phyloP scores from a whole-genome alignment of 1,140 invertebrate species.

The Himalopsyche phryganea region DNA sequence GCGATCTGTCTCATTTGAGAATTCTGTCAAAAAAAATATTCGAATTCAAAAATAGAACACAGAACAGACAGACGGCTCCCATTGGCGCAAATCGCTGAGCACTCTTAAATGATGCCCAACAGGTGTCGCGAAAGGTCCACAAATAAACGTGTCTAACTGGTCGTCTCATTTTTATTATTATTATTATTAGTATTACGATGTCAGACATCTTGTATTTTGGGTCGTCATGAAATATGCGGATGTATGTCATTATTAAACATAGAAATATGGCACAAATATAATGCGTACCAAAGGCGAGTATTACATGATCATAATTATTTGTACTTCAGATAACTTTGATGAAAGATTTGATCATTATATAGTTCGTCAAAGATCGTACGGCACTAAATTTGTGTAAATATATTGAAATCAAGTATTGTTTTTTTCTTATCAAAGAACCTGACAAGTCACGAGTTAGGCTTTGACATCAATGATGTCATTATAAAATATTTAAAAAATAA shows the following conservation, averaged over 20 bases:
- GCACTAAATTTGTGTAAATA: too few relatives aligned
- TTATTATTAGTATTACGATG: not conserved
- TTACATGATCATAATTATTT: too few relatives aligned
- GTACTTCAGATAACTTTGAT: too few relatives aligned
- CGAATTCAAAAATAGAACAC: conserved; percentile 22
- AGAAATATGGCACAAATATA: not conserved
- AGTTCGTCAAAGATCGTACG: too few relatives aligned
- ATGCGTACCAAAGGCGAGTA: too few relatives aligned
- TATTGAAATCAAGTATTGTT: too few relatives aligned
- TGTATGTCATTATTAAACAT: not conserved
- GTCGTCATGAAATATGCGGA: not conserved
- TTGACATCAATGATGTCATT: too few relatives aligned
- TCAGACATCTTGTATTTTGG: not conserved
- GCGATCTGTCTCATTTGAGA: conserved; percentile 9
- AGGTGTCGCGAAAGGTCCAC: conserved; percentile 27
- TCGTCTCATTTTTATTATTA: conserved; percentile 26
- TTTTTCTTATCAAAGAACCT: too few relatives aligned
- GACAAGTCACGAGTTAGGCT: too few relatives aligned
- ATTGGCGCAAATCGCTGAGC: conserved; percentile 11
- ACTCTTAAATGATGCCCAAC: conserved; percentile 32
- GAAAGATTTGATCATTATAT: too few relatives aligned
- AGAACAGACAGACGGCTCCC: conserved; percentile 2
- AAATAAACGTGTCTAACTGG: conserved; percentile 22
- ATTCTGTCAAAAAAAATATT: conserved; percentile 29
- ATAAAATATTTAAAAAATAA: too few relatives aligned